These are phyloP conservation scores for Dichetophora obliterata DNA, from an alignment of 2,888 invertebrate genomes.

Conservation along the genomic window DNA sequence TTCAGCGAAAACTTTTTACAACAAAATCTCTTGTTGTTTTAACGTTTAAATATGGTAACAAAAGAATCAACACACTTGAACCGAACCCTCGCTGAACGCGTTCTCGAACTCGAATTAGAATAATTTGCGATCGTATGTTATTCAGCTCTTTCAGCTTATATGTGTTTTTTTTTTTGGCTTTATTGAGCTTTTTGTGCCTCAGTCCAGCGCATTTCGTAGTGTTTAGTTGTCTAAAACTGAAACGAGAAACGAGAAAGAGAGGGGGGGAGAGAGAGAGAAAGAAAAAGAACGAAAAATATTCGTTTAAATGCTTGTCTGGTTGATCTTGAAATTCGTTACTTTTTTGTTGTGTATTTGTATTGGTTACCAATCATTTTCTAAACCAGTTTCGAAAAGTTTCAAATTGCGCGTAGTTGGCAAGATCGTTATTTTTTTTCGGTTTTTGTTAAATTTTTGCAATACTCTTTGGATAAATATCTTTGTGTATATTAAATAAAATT, in stretches of 20 bases:
- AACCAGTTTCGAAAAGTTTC: background rate
- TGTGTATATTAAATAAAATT: background rate
- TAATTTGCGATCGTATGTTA: background rate
- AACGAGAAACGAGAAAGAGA: slow-evolving; percentile 40
- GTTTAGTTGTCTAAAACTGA: slow-evolving; percentile 40
- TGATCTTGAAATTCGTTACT: slow-evolving; percentile 2
- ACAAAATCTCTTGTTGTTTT: slow-evolving; percentile 24
- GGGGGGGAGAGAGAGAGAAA: background rate
- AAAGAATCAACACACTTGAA: background rate
- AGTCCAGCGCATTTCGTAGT: slow-evolving; percentile 6
- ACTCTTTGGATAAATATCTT: too few relatives aligned
- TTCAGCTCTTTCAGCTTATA: background rate
- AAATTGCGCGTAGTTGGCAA: too few relatives aligned
- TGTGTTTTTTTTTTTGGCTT: slow-evolving; percentile 28
- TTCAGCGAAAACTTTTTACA: slow-evolving; percentile 8
- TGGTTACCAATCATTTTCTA: background rate
- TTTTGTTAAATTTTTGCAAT: too few relatives aligned
- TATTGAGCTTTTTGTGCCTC: slow-evolving; percentile 5
- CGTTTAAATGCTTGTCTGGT: background rate
- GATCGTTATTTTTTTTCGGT: too few relatives aligned
- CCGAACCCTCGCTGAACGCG: background rate
- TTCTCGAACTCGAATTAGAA: slow-evolving; percentile 1
- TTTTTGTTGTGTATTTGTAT: slow-evolving; percentile 5
- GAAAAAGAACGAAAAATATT: background rate
- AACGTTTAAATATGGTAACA: background rate